A percentile compares a stretch with the other conserved stretches of the same genome.
Conservation (phyloP, 64 coral and sea anemone genomes). For the Montipora foliosa region DNA sequence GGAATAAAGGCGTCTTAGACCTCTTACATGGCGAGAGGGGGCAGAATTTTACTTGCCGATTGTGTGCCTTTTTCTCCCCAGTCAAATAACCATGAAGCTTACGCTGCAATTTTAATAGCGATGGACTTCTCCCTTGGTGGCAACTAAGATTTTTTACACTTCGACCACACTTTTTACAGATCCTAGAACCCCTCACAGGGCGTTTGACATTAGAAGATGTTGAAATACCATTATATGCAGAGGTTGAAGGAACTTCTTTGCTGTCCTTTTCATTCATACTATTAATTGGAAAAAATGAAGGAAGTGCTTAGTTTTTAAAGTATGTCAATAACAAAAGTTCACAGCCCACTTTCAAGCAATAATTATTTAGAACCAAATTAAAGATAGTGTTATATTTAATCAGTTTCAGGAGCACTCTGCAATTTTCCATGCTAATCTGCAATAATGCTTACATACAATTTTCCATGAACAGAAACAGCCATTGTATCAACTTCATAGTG, state of each 20-base stretch:
- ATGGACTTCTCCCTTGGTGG: conserved; percentile 55
- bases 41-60: conserved; percentile 56
- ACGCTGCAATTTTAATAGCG: conserved; percentile 31
- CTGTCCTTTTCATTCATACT: conserved; percentile 57
- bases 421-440: no score
- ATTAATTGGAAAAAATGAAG: conserved; percentile 31
- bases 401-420: no score
- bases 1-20: conserved; percentile 19
- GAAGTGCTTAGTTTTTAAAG: background rate
- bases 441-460: no score
- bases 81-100: conserved; percentile 59
- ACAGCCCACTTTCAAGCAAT: background rate
- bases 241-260: conserved; percentile 47
- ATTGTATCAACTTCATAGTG: background rate
- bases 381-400: no score
- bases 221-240: conserved; percentile 47
- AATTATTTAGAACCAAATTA: no score
- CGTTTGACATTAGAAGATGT: conserved; percentile 13
- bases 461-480: no score
- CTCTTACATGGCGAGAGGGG: conserved; percentile 68
- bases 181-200: conserved; percentile 24
- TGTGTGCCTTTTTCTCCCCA: conserved; percentile 51
- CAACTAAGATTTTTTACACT: conserved; percentile 56
- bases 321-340: conserved; percentile 4
- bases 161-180: conserved; percentile 37